Conservation (phyloP, 1,140 invertebrate species). For the Sminthurides bifidus region DNA sequence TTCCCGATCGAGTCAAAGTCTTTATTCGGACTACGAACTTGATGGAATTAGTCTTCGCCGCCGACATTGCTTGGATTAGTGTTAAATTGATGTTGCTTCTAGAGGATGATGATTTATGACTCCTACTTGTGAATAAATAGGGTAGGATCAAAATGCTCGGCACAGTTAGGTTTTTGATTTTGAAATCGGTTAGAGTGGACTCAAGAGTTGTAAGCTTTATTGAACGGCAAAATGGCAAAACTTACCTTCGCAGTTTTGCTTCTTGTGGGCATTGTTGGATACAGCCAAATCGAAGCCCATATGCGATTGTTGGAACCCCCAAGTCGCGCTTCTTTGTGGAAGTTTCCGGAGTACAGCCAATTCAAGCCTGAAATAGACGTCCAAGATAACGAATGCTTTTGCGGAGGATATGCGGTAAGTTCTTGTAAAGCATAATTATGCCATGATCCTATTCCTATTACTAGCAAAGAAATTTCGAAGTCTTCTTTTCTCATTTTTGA, state of each 20-base stretch:
- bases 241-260: neutral
- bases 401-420: conserved; percentile 33
- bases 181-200: neutral
- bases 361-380: conserved; percentile 59
- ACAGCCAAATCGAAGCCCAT: neutral
- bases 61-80: too few species aligned
- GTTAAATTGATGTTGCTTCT: too few species aligned
- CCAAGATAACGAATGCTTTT: conserved; percentile 37
- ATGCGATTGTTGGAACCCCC: conserved; percentile 50
- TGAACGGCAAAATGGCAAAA: too few species aligned
- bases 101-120: too few species aligned
- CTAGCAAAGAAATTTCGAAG: neutral
- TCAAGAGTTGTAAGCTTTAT: too few species aligned
- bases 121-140: too few species aligned
- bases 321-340: conserved; percentile 52
- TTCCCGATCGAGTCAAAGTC: too few species aligned
- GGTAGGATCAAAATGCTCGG: neutral
- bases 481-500: neutral
- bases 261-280: neutral
- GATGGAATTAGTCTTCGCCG: too few species aligned
- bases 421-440: too few species aligned
- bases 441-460: neutral
- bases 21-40: too few species aligned
- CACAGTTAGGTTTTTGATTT: neutral
- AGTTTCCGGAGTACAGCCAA: conserved; percentile 42